Evolutionary conservation across 2,113 vertebrate species (phyloP).

Genomic region (Brachionichthys hirsutus): DNA sequence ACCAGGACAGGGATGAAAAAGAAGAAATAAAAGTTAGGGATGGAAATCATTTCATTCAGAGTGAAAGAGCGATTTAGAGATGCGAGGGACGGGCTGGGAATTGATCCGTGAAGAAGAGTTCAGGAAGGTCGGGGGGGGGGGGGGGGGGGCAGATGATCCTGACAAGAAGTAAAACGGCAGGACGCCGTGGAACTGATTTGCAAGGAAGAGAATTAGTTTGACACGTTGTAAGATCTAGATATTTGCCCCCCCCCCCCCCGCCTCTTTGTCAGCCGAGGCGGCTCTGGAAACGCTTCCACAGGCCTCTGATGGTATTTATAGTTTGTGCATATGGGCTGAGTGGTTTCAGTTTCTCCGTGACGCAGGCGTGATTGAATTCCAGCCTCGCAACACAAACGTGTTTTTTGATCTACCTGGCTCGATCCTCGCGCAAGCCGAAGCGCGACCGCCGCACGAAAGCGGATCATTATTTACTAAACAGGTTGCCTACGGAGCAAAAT

Average conservation of each 20-base stretch:
- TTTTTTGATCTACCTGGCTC: slow-evolving; percentile 64
- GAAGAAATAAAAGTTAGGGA: slow-evolving; percentile 18
- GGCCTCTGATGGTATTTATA: slow-evolving; percentile 58
- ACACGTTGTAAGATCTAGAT: slow-evolving; percentile 56
- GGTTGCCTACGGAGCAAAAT: slow-evolving; percentile 79
- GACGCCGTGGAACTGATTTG: slow-evolving; percentile 13
- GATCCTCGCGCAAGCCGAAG: slow-evolving; percentile 50
- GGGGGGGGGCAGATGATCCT: slow-evolving; percentile 23
- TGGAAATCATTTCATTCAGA: no score
- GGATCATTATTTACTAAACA: slow-evolving; percentile 84
- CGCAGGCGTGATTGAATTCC: slow-evolving; percentile 64
- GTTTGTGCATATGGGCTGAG: slow-evolving; percentile 50
- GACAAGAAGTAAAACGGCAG: slow-evolving; percentile 2
- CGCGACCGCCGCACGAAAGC: slow-evolving; percentile 52
- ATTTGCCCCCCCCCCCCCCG: slow-evolving; percentile 44
- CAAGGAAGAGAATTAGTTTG: slow-evolving; percentile 26
- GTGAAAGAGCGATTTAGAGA: no score
- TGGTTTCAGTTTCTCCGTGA: slow-evolving; percentile 28
- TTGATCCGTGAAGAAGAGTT: neutral
- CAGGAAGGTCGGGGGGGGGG: slow-evolving; percentile 1
- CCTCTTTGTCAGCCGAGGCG: slow-evolving; percentile 47
- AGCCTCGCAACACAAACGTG: slow-evolving; percentile 49
- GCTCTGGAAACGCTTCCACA: slow-evolving; percentile 56
- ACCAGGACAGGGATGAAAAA: no score
- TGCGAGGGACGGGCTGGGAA: no score